Percentiles rank a stretch among this genome's conserved stretches.
These are phyloP conservation scores for Diabrotica virgifera DNA, from an alignment of 1,140 invertebrate genomes.

Conservation along the genomic window DNA sequence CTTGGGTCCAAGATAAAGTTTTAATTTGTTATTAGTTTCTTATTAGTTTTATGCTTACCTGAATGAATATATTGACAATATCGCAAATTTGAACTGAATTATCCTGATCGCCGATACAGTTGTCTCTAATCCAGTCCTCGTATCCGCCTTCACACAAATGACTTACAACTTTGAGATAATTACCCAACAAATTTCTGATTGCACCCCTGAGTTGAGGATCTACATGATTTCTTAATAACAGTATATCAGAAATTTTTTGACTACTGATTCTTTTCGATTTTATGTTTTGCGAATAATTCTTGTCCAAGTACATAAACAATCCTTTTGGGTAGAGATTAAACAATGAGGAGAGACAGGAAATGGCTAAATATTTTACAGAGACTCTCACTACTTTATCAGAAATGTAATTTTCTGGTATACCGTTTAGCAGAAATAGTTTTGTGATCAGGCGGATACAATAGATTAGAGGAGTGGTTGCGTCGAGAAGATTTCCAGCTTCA, in stretches of 20 bases:
- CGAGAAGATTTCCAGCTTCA: constrained; percentile 64
- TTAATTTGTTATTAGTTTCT: no score
- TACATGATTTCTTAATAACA: constrained; percentile 66
- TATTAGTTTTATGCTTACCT: constrained; percentile 17
- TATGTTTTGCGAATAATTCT: constrained; percentile 39
- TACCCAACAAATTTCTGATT: constrained; percentile 63
- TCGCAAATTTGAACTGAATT: constrained; percentile 19
- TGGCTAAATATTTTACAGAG: constrained; percentile 78
- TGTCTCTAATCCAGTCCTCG: constrained; percentile 49
- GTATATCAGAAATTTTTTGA: constrained; percentile 66
- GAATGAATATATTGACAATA: constrained; percentile 27
- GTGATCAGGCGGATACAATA: constrained; percentile 73
- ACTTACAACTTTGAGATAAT: constrained; percentile 63
- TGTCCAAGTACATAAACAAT: constrained; percentile 63
- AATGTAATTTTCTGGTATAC: constrained; percentile 59
- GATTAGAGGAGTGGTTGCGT: constrained; percentile 65
- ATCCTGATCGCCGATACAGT: constrained; percentile 34
- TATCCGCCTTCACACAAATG: constrained; percentile 58
- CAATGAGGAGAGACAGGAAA: constrained; percentile 70
- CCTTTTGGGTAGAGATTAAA: constrained; percentile 67
- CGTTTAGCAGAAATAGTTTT: constrained; percentile 72
- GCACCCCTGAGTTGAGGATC: constrained; percentile 83
- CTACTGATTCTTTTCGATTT: constrained; percentile 40
- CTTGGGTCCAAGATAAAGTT: no score
- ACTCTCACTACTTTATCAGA: constrained; percentile 70